These are phyloP conservation scores for Psittacula echo DNA, from an alignment of 2,797 vertebrate genomes.

Conservation along the genomic window DNA sequence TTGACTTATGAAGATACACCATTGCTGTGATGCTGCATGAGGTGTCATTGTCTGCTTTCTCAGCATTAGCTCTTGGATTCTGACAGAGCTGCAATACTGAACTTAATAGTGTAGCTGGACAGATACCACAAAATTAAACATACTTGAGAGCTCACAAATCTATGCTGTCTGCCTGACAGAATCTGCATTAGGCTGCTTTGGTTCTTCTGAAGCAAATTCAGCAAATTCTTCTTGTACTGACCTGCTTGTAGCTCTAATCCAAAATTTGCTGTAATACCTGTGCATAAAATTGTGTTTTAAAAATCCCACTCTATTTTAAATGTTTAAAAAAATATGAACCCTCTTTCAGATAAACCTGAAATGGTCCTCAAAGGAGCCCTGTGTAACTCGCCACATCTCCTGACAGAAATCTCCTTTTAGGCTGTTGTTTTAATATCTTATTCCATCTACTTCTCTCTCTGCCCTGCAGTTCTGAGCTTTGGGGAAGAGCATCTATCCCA, in stretches of 20 bases:
- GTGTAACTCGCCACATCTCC: neutral
- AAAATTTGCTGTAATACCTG: neutral
- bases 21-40: neutral
- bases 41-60: neutral
- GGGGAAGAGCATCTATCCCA: neutral
- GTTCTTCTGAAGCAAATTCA: neutral
- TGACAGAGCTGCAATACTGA: neutral
- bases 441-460: neutral
- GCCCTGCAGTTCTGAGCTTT: neutral
- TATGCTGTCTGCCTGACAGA: neutral
- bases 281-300: neutral
- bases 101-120: neutral
- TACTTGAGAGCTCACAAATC: neutral
- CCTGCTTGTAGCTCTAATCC: neutral
- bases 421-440: neutral
- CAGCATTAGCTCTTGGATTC: neutral
- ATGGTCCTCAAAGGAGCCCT: neutral
- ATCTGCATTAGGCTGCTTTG: neutral
- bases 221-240: neutral
- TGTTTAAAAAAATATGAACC: neutral
- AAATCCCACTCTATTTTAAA: neutral
- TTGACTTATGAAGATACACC: neutral
- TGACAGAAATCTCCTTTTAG: neutral
- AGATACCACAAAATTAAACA: neutral
- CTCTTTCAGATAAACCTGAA: neutral